Evolutionary conservation across 2,797 vertebrate genomes (phyloP).

Genomic region (Apodemus agrarius): DNA sequence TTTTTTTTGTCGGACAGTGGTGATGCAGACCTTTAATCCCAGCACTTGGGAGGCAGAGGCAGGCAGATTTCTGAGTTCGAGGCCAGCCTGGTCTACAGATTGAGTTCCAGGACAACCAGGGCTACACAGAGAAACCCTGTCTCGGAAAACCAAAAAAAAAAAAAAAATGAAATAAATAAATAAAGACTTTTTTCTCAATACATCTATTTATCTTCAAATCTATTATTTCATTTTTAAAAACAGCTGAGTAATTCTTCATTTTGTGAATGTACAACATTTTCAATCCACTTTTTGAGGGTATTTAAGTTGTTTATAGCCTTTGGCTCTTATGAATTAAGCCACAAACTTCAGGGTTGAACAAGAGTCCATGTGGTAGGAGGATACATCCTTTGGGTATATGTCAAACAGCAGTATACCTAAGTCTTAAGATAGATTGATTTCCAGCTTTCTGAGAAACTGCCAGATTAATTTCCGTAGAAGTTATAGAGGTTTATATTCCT

Average conservation of each 20-base stretch:
- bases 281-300: background rate
- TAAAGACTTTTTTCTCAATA: too few relatives aligned
- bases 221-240: too few relatives aligned
- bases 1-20: too few relatives aligned
- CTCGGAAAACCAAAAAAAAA: too few relatives aligned
- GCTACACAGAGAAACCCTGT: too few relatives aligned
- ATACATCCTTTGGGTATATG: background rate
- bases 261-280: background rate
- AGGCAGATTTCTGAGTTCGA: too few relatives aligned
- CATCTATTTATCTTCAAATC: too few relatives aligned
- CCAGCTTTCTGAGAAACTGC: background rate
- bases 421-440: background rate
- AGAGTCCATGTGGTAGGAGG: background rate
- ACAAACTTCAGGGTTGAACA: background rate
- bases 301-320: background rate
- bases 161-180: too few relatives aligned
- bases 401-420: background rate
- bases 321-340: background rate
- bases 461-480: background rate
- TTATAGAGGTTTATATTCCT: background rate
- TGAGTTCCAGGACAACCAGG: too few relatives aligned
- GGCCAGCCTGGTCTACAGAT: too few relatives aligned
- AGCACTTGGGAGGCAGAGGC: too few relatives aligned
- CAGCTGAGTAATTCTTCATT: background rate
- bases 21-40: too few relatives aligned